Conservation (phyloP, 2,113 vertebrate genomes). For the Lota lota region DNA sequence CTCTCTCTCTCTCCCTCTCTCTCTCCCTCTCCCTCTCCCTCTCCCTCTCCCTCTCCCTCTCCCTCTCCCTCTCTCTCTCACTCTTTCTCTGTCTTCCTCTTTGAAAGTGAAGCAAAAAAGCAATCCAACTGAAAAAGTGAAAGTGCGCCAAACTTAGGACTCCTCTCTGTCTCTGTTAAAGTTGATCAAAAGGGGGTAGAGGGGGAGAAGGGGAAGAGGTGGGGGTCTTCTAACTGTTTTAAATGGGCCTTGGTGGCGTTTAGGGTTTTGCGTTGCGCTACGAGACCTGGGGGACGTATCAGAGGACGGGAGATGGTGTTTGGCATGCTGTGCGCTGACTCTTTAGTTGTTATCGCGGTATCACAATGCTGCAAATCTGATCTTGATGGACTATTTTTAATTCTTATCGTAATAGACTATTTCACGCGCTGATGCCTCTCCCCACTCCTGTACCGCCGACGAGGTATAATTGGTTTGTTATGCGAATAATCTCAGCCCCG, state of each 20-base stretch:
- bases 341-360: conserved; percentile 56
- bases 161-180: not conserved
- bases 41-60: not conserved
- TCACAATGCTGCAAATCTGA: conserved; percentile 51
- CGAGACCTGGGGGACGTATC: conserved; percentile 52
- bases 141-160: not conserved
- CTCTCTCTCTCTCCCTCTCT: not conserved
- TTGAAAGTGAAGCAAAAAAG: too few relatives aligned
- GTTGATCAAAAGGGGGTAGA: conserved; percentile 53
- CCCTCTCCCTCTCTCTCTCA: not conserved
- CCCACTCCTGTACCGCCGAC: conserved; percentile 55
- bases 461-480: conserved; percentile 69
- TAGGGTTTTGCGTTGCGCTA: conserved; percentile 22
- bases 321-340: conserved; percentile 32
- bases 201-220: too few relatives aligned
- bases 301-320: conserved; percentile 28
- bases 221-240: conserved; percentile 35
- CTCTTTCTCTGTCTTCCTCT: too few relatives aligned
- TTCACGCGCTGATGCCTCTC: conserved; percentile 67
- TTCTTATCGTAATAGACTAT: conserved; percentile 74
- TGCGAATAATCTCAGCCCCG: conserved; percentile 48
- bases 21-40: too few relatives aligned
- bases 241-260: conserved; percentile 41
- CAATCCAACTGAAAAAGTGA: too few relatives aligned
- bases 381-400: conserved; percentile 68